Percentiles rank a stretch among this genome's conserved stretches.
These are phyloP conservation scores for Chiridota heheva DNA, from an alignment of 35 echinoderm and acorn worm species.

Conservation along the genomic window DNA sequence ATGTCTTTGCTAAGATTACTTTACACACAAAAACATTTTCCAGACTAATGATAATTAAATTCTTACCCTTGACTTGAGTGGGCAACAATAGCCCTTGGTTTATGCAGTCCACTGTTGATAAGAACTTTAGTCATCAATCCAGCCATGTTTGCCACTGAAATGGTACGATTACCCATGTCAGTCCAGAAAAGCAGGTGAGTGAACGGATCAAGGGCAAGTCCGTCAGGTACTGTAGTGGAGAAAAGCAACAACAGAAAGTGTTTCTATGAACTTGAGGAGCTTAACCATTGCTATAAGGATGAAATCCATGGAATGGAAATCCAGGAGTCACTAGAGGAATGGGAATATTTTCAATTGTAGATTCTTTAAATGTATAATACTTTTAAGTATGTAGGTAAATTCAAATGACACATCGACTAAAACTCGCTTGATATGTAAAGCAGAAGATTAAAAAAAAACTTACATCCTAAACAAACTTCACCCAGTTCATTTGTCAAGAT, in stretches of 20 bases:
- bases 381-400: too few species aligned
- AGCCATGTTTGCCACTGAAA: conserved; percentile 69
- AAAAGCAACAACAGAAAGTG: background rate
- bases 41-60: background rate
- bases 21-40: background rate
- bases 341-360: too few species aligned
- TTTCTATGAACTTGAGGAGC: background rate
- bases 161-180: conserved; percentile 22
- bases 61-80: conserved; percentile 57
- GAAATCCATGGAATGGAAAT: background rate
- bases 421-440: too few species aligned
- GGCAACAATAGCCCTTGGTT: conserved; percentile 68
- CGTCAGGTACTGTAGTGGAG: conserved; percentile 51
- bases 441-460: too few species aligned
- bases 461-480: too few species aligned
- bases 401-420: too few species aligned
- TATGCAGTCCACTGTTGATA: conserved; percentile 41
- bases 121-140: conserved; percentile 47
- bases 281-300: background rate
- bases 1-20: background rate
- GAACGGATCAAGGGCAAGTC: conserved; percentile 65
- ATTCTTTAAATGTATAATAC: background rate
- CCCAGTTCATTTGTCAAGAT: too few species aligned
- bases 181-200: conserved; percentile 82
- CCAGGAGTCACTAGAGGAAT: background rate